These are phyloP conservation scores for Ischnus inquisitorius DNA, from an alignment of 2,888 invertebrate genomes.

Conservation along the genomic window DNA sequence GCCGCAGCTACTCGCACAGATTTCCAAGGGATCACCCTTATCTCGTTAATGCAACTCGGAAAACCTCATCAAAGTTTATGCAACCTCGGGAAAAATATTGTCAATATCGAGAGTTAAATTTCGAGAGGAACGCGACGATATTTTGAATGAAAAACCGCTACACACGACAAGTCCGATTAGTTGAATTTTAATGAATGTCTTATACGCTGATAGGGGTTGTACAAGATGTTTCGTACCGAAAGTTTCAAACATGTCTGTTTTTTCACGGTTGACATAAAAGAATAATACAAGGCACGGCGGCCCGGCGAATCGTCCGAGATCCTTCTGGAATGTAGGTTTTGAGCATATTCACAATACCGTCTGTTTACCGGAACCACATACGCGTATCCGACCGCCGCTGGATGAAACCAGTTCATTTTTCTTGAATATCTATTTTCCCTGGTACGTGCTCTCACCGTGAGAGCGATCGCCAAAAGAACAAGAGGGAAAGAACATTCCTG, in stretches of 20 bases:
- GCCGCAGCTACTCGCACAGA: too few relatives aligned
- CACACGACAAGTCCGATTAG: too few relatives aligned
- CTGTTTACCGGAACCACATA: neutral
- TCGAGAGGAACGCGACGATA: too few relatives aligned
- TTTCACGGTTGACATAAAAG: neutral
- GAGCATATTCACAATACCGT: neutral
- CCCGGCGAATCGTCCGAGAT: neutral
- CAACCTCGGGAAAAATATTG: too few relatives aligned
- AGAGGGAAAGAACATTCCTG: neutral
- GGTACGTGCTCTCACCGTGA: too few relatives aligned
- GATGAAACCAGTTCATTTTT: neutral
- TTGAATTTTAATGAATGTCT: too few relatives aligned
- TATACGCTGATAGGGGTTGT: neutral
- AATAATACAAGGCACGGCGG: neutral
- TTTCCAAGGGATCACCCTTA: too few relatives aligned
- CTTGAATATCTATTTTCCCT: neutral
- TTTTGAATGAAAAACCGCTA: too few relatives aligned
- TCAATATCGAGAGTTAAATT: too few relatives aligned
- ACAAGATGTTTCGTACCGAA: neutral
- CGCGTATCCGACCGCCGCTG: neutral
- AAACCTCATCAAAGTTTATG: too few relatives aligned
- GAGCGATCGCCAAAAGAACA: too few relatives aligned
- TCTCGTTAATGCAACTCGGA: too few relatives aligned
- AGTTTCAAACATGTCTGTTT: neutral
- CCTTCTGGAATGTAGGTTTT: neutral